Base-by-base conservation (phyloP, 2,797 vertebrate species). In the Fratercula arctica region DNA sequence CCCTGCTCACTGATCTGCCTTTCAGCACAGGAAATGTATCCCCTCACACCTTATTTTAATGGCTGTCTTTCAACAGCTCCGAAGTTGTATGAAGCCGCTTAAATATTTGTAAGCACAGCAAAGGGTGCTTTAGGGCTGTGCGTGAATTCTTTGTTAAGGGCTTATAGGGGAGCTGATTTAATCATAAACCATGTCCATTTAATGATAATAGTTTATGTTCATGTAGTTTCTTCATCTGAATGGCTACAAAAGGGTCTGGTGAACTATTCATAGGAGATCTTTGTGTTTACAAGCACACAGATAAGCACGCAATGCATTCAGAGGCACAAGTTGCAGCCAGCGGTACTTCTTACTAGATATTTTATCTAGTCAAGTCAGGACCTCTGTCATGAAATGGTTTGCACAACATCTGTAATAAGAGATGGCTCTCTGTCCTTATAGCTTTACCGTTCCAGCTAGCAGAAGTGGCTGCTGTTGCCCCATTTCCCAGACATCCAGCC, bases 61-160 rank as follows among this genome's bases (percentile, higher is more conserved):
- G 43, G 33, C 70, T 72, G 15, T 63, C 82, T 93, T 94, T 93
- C 89, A 77, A 33, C 89, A 90, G 76, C 85, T 69, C 74, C 37
- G 1, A 87, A 83, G 84, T 51, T 63, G 51, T 21, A 20, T 2
- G 8, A 66, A 3, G 50, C 26, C 2, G 12, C 68, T 69, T 5
- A 63, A 93, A 82, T 46, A 82, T 79, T 69, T 81, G 64, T 79
- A 41, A 95, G 89, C 70, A 41, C 80, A 83, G 76, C 77, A 35
- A 59, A 87, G 63, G 1, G 3, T 37, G 63, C 67, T 56, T 29
- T 24, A 21, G 67, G 90, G 79, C 79, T 35, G 48, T 24, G 56
- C 7, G 0, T 51, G 79, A 67, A 48, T 84, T 79, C 85, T 63
- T 25, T 67, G 33, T 43, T 9, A 33, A 69, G 59, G 56, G 35